Base-by-base conservation (phyloP, 1,140 invertebrate species). In the Hirudo medicinalis region DNA sequence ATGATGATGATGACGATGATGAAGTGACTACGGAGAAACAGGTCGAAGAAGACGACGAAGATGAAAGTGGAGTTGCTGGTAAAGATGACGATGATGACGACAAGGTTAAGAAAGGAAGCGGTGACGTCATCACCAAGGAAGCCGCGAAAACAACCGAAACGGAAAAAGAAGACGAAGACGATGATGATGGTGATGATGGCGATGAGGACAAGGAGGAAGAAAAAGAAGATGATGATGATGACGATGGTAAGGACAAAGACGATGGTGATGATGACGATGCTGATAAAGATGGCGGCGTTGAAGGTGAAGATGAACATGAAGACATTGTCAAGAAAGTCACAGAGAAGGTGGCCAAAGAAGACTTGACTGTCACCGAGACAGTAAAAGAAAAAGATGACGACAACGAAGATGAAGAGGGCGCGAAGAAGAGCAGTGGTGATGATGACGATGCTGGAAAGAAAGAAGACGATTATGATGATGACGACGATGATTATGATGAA, bases 201-300 rank as follows among this genome's bases (percentile, higher is more conserved):
- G 19, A 11, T 63, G 57, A 63, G 1, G 57, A 63, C 19, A 20
- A 63, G 9, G 57, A 63, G 1, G 20, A 60, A 8, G 20, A 60
- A 4, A 27, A 27, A 22, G 20, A 72, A 0, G 91, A 91, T 0
- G 89, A 63, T 63, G 57, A 63, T 63, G 57, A 63, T 63, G 57
- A 22, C 19, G 57, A 63, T 63, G 57, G 19, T n/a, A 32, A 63
- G 22, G 22, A 63, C 29, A 32, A 32, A 25, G 22, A 72, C 0
- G 91, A 91, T 0, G 89, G 88, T 54, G 88, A 88, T 29, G 89
- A 90, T 4, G 73, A 8, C 11, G 40, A 22, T 60, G 15, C 4
- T 4, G 55, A 22, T 15, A 60, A 22, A 15, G n/a, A 29, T 79
- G 74, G 19, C 67, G 57, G 43, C 71, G 54, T 0, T 69, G 40